phyloP scores from a whole-genome alignment of 2,888 invertebrate genomes.

The Cabera pusaria region DNA sequence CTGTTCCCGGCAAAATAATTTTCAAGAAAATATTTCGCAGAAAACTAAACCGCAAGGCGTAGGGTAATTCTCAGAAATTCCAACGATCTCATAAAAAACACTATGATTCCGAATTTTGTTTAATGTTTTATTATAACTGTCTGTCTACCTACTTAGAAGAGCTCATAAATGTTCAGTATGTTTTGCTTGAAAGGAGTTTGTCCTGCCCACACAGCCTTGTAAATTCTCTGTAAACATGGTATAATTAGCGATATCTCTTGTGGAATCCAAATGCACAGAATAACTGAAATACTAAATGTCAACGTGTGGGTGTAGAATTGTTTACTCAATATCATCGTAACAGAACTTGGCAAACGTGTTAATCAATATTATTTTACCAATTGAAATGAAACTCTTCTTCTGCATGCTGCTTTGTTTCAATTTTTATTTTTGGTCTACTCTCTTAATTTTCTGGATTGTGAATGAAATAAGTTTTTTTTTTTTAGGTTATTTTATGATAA shows the following conservation, averaged over 20 bases:
- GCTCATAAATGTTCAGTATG: neutral
- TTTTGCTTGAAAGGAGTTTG: slow-evolving; percentile 2
- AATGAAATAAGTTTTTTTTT: no score
- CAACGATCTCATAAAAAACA: slow-evolving; percentile 15
- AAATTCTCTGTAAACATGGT: slow-evolving; percentile 31
- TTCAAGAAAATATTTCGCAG: neutral
- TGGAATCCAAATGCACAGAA: slow-evolving; percentile 17
- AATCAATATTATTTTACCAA: no score
- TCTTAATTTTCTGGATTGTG: no score
- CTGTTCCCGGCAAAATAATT: no score
- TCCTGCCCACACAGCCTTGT: slow-evolving; percentile 35
- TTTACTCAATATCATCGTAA: slow-evolving; percentile 2
- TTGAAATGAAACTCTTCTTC: no score
- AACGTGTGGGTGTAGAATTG: slow-evolving; percentile 34
- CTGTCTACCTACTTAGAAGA: neutral
- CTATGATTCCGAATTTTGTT: slow-evolving; percentile 3
- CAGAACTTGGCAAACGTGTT: slow-evolving; percentile 3
- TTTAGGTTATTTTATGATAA: no score
- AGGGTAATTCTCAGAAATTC: slow-evolving; percentile 10
- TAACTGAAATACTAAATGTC: slow-evolving; percentile 35
- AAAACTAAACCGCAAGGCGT: slow-evolving; percentile 1
- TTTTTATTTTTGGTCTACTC: no score
- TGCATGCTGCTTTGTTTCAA: no score
- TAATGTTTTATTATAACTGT: slow-evolving; percentile 14
- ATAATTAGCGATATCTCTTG: slow-evolving; percentile 38